Evolutionary conservation across 2,113 vertebrate species (phyloP).

Genomic region (Elachura formosa): DNA sequence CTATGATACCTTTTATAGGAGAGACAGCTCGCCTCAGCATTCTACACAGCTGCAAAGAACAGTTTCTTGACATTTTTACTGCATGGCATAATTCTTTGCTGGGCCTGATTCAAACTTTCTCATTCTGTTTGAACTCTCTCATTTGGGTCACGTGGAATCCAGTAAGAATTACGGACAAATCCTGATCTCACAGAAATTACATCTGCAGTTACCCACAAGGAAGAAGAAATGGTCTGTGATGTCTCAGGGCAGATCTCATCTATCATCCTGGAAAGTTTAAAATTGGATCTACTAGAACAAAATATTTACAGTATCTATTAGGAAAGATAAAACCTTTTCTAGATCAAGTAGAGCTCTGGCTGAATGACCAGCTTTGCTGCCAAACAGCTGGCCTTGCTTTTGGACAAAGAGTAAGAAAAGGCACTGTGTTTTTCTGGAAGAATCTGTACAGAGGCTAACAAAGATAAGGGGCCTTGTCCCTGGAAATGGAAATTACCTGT

Average conservation of each 20-base stretch:
- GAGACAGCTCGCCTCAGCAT: neutral
- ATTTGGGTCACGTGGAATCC: neutral
- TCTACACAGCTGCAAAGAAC: neutral
- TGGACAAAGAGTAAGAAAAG: neutral
- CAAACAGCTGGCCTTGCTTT: constrained; percentile 10
- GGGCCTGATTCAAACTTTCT: neutral
- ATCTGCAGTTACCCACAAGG: neutral
- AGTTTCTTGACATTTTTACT: neutral
- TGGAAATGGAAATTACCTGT: neutral
- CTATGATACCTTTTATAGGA: neutral
- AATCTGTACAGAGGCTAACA: neutral
- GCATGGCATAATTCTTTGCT: neutral
- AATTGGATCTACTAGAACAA: neutral
- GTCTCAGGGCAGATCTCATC: neutral
- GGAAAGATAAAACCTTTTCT: constrained; percentile 13
- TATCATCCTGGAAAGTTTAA: neutral
- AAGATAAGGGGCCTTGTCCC: neutral
- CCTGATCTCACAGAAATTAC: neutral
- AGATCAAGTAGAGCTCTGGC: neutral
- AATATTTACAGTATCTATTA: neutral
- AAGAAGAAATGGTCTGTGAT: neutral
- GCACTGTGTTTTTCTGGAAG: neutral
- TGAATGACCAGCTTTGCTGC: neutral
- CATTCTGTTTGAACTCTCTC: neutral
- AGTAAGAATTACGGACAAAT: neutral